Base-by-base conservation (phyloP, 1,140 invertebrate species). In the Glossosoma conforme region DNA sequence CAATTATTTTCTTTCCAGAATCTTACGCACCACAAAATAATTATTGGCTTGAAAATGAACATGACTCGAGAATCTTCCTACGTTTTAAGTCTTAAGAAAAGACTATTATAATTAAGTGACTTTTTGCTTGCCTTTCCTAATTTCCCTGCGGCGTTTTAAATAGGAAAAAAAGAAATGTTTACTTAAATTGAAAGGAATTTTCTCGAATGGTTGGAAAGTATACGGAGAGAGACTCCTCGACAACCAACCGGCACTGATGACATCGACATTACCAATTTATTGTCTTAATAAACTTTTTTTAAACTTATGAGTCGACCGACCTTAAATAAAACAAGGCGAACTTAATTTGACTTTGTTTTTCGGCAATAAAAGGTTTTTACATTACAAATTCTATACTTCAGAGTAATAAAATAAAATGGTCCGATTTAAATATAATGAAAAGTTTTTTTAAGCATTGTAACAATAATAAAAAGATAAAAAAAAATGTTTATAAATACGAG, bases 11-110 rank as follows among this genome's bases (percentile, higher is more conserved):
- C 66, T 59, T 65, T 63, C 60, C 56, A 55, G 58, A 60, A 61
- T 62, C 67, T 73, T 67, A 73, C 72, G 70, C 67, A 67, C 66
- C 70, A 73, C 70, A 72, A 72, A 75, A 73, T 72, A 72, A 75
- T 75, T 70, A 73, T 69, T 67, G 66, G 70, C 66, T 68, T 70
- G 72, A 75, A 73, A 74, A 73, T 73, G 66, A 67, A 57, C 54
- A 57, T 57, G 54, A 57, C 54, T 57, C 40, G 54, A 52, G 49
- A 56, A 46, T 52, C 48, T 57, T 57, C 44, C 28, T 52, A 52
- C 49, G 45, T 52, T 54, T 54, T 40, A 47, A 57, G 54, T 52
- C 54, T 57, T 57, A 57, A 41, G 45, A 54, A 45, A 54, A 54
- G 44, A 37, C 50, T 58, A 53, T 58, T 58, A 58, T 58, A 58